These are phyloP conservation scores for Dasyornis broadbenti DNA, from an alignment of 2,113 vertebrate species.

Conservation along the genomic window DNA sequence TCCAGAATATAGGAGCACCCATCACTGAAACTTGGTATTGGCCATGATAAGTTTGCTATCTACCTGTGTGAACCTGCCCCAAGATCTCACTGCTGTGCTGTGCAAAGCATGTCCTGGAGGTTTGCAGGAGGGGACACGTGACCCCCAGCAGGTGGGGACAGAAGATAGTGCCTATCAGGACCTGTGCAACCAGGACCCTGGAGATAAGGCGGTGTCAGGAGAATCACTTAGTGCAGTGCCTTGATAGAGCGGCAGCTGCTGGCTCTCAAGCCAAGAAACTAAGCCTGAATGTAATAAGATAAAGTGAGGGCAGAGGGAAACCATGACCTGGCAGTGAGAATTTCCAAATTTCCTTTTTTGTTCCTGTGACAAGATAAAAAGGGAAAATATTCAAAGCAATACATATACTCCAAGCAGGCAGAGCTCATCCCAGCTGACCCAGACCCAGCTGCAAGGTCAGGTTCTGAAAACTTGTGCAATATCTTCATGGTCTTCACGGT, in stretches of 20 bases:
- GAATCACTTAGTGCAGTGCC: background rate
- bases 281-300: background rate
- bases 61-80: background rate
- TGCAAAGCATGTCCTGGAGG: background rate
- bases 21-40: rapidly evolving
- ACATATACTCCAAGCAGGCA: background rate
- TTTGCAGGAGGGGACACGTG: rapidly evolving
- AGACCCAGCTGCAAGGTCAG: background rate
- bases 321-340: background rate
- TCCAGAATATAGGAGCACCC: background rate
- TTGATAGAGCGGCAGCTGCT: background rate
- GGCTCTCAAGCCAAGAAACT: background rate
- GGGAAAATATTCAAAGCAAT: background rate
- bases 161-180: background rate
- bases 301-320: background rate
- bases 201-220: background rate
- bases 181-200: background rate
- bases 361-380: background rate
- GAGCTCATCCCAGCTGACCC: background rate
- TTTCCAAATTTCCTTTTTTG: background rate
- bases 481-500: background rate
- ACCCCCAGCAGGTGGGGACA: background rate
- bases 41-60: background rate
- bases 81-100: background rate
- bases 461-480: background rate